Base-by-base conservation (phyloP, 2,888 invertebrate species). In the Patella pellucida region DNA sequence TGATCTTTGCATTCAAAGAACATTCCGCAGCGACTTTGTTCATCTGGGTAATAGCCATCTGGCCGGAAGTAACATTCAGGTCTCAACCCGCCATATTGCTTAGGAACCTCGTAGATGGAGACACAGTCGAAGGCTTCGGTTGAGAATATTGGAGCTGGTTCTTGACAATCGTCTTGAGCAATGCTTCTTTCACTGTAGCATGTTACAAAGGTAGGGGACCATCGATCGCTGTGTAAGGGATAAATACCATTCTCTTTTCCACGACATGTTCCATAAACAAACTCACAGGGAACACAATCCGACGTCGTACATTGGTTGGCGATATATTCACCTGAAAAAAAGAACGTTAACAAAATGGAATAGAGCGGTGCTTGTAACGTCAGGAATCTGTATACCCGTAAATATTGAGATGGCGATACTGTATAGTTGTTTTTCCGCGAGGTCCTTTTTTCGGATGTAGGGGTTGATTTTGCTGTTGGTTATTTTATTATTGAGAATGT, bases 21-120 rank as follows among this genome's bases (percentile, higher is more conserved):
- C 23, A 82, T 78, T 16, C 79, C 81, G 69, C 84, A 84, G 15
- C 80, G 72, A 15, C 82, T 82, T 52, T 81, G 80, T 54, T 84
- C 84, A 69, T 84, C 84, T 9, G 84, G 81, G 62, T 82, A 82
- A 71, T 76, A 75, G 4, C 84, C 84, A 51, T 84, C 82, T 7
- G 69, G 71, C 2, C 82, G 68, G 56, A 73, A 73, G 41, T 76
- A 77, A 52, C 84, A 84, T 52, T 82, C 82, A 3, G 83, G 84
- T 27, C 79, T 72, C 19, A 84, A 78, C 11, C 84, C 84, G 2
- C 81, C 81, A 27, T 78, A 71, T 50, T 76, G 68, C 69, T 84
- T 84, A 52, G 84, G 84, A 11, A 84, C 82, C 19, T 83, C 79
- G 41, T 77, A 81, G 56, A 81, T 70, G 3, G 81, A 75, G 16